Evolutionary conservation across 1,140 invertebrate genomes (phyloP).

Genomic region (Hyphantria cunea): DNA sequence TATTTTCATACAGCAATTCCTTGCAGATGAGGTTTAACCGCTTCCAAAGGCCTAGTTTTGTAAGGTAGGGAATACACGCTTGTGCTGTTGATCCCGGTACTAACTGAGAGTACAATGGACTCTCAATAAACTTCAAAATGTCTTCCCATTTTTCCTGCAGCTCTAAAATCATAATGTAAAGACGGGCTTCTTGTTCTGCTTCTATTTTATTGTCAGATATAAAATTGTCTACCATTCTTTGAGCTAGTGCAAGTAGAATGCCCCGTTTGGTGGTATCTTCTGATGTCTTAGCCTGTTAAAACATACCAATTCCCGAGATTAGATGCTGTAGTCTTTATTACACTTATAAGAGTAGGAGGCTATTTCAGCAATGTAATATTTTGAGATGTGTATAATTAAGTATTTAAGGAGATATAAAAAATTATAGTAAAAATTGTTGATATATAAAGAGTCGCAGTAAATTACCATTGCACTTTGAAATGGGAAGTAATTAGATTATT

Average conservation of each 20-base stretch:
- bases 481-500: no score
- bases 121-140: slow-evolving; percentile 90
- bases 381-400: no score
- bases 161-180: slow-evolving; percentile 96
- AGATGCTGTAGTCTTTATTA: not conserved
- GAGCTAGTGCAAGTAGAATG: slow-evolving; percentile 92
- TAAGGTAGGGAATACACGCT: slow-evolving; percentile 88
- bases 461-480: no score
- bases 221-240: slow-evolving; percentile 93
- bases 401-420: no score
- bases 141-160: slow-evolving; percentile 92
- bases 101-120: slow-evolving; percentile 86
- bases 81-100: slow-evolving; percentile 84
- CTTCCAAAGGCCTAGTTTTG: slow-evolving; percentile 87
- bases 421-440: no score
- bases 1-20: slow-evolving; percentile 86
- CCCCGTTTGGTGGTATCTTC: slow-evolving; percentile 81
- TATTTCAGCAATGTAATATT: no score
- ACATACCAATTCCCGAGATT: not conserved
- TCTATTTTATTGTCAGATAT: slow-evolving; percentile 94
- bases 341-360: no score
- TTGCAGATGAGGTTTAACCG: slow-evolving; percentile 88
- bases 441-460: no score
- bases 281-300: slow-evolving; percentile 66
- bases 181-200: slow-evolving; percentile 95